Conservation (phyloP, 2,797 vertebrate genomes). For the Paedocypris micromegethes region DNA sequence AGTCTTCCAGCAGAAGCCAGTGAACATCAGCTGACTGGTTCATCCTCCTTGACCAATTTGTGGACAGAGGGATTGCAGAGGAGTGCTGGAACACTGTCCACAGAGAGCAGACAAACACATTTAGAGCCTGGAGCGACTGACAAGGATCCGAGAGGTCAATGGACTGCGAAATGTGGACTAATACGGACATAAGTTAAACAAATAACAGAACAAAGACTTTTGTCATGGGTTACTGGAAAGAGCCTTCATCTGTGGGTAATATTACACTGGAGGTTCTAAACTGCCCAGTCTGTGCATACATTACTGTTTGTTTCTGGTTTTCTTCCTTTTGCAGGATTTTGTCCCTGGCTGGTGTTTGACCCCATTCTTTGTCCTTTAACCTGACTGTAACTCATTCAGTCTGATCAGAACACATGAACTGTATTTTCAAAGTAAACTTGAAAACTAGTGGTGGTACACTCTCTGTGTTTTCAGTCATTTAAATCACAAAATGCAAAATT, state of each 20-base stretch:
- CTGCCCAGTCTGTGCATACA: constrained; percentile 39
- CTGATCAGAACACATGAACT: constrained; percentile 57
- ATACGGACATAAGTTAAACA: constrained; percentile 32
- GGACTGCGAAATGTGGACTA: constrained; percentile 43
- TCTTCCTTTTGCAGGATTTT: constrained; percentile 31
- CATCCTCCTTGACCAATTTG: constrained; percentile 51
- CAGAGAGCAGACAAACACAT: constrained; percentile 37
- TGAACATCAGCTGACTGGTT: constrained; percentile 49
- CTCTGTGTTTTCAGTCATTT: not conserved
- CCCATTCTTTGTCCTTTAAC: constrained; percentile 57
- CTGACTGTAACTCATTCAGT: constrained; percentile 62
- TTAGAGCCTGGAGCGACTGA: constrained; percentile 35
- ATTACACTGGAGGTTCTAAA: constrained; percentile 42
- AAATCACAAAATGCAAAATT: too few relatives aligned
- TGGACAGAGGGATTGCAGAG: constrained; percentile 49
- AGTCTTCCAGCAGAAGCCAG: constrained; percentile 62
- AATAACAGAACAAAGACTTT: constrained; percentile 25
- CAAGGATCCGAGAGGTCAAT: constrained; percentile 45
- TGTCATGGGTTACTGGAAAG: constrained; percentile 42
- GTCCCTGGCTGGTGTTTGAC: constrained; percentile 29
- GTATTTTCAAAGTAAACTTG: constrained; percentile 54
- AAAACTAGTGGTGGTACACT: constrained; percentile 27
- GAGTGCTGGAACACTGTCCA: constrained; percentile 46
- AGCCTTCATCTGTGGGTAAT: constrained; percentile 45
- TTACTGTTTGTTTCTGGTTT: constrained; percentile 39